phyloP scores from a whole-genome alignment of 2,797 vertebrate genomes.

The Odontamblyopus rebecca region DNA sequence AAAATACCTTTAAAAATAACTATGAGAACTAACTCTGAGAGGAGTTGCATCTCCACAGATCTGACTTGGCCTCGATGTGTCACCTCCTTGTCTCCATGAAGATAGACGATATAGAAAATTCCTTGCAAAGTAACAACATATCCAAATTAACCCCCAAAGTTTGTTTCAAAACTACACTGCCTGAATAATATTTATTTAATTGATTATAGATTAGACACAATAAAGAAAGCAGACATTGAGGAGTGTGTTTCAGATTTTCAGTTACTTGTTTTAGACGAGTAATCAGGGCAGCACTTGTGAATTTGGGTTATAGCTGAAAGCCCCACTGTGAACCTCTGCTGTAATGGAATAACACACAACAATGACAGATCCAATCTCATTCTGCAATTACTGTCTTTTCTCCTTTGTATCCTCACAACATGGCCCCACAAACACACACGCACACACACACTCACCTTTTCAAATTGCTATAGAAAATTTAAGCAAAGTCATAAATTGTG shows the following conservation, averaged over 20 bases:
- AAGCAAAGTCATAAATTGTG: conserved; percentile 5
- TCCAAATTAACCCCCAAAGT: not conserved
- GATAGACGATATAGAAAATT: not conserved
- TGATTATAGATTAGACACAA: not conserved
- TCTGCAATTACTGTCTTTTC: conserved; percentile 23
- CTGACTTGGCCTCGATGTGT: not conserved
- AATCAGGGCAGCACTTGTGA: conserved; percentile 29
- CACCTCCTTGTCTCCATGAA: not conserved
- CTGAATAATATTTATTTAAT: not conserved
- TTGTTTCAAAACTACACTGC: not conserved
- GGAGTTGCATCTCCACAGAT: not conserved
- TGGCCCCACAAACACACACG: not conserved
- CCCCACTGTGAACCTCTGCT: conserved; percentile 8
- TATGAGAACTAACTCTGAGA: not conserved
- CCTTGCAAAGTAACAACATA: not conserved
- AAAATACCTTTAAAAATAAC: not conserved
- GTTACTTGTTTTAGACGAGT: conserved; percentile 5
- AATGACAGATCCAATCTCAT: conserved; percentile 29
- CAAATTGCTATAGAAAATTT: not conserved
- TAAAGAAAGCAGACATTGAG: not conserved
- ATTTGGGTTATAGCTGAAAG: conserved; percentile 26
- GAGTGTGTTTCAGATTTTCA: too few relatives aligned
- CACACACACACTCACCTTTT: not conserved
- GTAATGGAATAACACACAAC: conserved; percentile 8
- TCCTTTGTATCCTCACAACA: not conserved